Evolutionary conservation across 1,140 invertebrate species (phyloP), one percentile per base, ranked within the genome.

Genomic region (Brevipalpus yothersi): DNA sequence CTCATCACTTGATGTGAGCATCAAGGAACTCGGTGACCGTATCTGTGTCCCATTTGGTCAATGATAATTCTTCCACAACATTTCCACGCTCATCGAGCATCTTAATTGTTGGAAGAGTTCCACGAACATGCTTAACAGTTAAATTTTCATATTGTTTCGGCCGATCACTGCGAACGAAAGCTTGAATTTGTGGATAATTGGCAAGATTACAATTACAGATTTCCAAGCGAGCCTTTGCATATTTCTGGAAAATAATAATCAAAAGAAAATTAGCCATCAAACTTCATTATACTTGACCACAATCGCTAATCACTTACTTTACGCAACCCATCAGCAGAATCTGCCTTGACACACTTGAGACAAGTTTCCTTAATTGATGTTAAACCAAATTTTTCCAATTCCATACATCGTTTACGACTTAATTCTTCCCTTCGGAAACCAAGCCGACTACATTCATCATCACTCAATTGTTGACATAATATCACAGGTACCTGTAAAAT

Each of bases 121-220:
- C 90, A 60, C 87, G 77, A 0, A 90, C 80, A 69, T 93, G 93
- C 68, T 82, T 83, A 53, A 95, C 84, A 69, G 81, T 78, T 56
- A 95, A 73, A 69, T 90, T 91, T 47, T 86, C 82, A 66, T 89
- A 93, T 68, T 88, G 83, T 9, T 77, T 75, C 13, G 85, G 82
- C 62, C 79, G 73, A 61, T 91, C 83, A 8, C 49, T 51, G 71
- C 89, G 90, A 51, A 92, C 82, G 69, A 94, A 94, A 47, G 89
- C 89, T 81, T 92, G 84, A 66, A 94, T 90, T 76, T 94, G 90
- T 53, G 90, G 89, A 78, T 88, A 94, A 43, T 85, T 81, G 61
- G 86, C 86, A 75, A 47, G 15, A 41, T 49, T 43, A 61, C 65
- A 67, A 66, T 57, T 67, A 65, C 61, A 63, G 45, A 39, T 65